phyloP scores from a whole-genome alignment of 2,113 vertebrate genomes.

The Vimba vimba region DNA sequence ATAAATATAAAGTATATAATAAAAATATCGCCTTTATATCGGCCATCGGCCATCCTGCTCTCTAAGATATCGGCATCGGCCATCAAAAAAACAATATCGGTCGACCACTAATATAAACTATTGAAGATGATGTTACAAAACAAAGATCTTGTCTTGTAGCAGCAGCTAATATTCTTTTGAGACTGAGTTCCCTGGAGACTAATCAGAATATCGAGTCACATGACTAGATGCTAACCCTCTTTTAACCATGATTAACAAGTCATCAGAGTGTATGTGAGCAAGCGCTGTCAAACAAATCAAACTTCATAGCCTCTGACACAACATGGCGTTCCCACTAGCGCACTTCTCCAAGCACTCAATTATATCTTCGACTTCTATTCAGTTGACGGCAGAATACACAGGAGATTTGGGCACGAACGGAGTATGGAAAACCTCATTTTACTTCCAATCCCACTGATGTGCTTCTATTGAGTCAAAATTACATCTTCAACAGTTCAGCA shows the following conservation, averaged over 20 bases:
- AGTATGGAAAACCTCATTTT: slow-evolving; percentile 60
- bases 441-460: slow-evolving; percentile 61
- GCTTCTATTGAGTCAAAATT: slow-evolving; percentile 66
- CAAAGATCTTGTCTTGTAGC: background rate
- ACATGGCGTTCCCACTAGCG: slow-evolving; percentile 44
- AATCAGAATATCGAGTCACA: slow-evolving; percentile 31
- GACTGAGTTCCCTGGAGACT: background rate
- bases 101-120: background rate
- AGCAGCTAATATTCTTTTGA: background rate
- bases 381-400: slow-evolving; percentile 25
- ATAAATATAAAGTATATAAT: no score
- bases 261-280: slow-evolving; percentile 11
- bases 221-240: slow-evolving; percentile 10
- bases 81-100: no score
- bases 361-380: slow-evolving; percentile 43
- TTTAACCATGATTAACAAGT: slow-evolving; percentile 35
- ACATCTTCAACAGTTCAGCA: slow-evolving; percentile 67
- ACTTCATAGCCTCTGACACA: slow-evolving; percentile 37
- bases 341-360: slow-evolving; percentile 53
- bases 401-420: slow-evolving; percentile 26
- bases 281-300: slow-evolving; percentile 54
- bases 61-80: no score
- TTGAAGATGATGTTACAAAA: background rate
- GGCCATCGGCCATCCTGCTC: no score
- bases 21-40: no score